phyloP scores from a whole-genome alignment of 2,113 vertebrate genomes.

The Arothron firmamentum region DNA sequence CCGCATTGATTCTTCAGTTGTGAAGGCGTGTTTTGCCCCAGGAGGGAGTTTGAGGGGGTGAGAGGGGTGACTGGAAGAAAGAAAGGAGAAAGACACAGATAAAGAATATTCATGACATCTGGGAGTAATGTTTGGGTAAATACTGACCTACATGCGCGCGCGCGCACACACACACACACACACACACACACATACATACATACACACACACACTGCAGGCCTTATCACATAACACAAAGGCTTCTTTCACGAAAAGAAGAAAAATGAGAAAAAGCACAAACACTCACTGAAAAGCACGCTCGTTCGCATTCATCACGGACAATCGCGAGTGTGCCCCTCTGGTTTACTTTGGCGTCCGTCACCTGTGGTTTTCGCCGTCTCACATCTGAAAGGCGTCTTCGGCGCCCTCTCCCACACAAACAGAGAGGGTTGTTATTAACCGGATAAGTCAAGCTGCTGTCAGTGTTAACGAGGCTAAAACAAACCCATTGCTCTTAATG shows the following conservation, averaged over 20 bases:
- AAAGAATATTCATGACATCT: constrained; percentile 64
- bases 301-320: constrained; percentile 27
- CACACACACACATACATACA: constrained; percentile 3
- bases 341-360: constrained; percentile 25
- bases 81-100: constrained; percentile 43
- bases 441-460: constrained; percentile 60
- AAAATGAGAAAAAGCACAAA: constrained; percentile 17
- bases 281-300: constrained; percentile 1
- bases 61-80: constrained; percentile 12
- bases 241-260: constrained; percentile 3
- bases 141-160: constrained; percentile 8
- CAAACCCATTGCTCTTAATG: constrained; percentile 48
- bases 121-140: constrained; percentile 43
- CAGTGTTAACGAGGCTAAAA: constrained; percentile 47
- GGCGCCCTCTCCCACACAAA: background rate
- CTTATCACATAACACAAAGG: constrained; percentile 34
- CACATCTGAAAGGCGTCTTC: no score
- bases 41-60: constrained; percentile 20
- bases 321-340: background rate
- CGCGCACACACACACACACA: constrained; percentile 13
- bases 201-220: constrained; percentile 12
- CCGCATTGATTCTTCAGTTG: constrained; percentile 64
- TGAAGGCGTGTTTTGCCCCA: constrained; percentile 46
- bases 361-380: constrained; percentile 29
- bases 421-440: constrained; percentile 49